phyloP scores from a whole-genome alignment of 2,888 invertebrate species.

The Lasioglossum morio region DNA sequence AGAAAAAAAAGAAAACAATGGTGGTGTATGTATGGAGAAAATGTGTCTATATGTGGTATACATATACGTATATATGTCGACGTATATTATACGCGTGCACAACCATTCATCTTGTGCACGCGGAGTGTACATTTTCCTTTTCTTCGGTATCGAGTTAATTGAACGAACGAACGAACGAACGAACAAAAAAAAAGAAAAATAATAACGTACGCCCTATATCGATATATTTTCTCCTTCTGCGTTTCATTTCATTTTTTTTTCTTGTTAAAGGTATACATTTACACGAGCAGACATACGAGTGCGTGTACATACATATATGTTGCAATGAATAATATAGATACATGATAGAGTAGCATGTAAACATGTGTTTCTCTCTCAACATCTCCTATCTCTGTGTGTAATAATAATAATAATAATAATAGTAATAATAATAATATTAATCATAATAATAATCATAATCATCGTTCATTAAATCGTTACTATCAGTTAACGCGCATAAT shows the following conservation, averaged over 20 bases:
- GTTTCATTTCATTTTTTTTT: constrained; percentile 36
- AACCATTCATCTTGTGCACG: constrained; percentile 51
- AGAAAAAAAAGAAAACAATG: constrained; percentile 37
- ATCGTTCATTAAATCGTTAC: constrained; percentile 67
- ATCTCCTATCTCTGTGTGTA: constrained; percentile 51
- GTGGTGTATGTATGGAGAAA: constrained; percentile 33
- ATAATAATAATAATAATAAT: constrained; percentile 59
- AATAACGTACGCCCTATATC: constrained; percentile 65
- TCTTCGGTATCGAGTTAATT: constrained; percentile 3
- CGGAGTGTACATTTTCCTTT: constrained; percentile 53
- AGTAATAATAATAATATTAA: constrained; percentile 55
- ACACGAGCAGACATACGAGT: constrained; percentile 74
- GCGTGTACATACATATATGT: constrained; percentile 74
- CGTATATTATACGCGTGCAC: constrained; percentile 62
- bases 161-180: constrained; percentile 12
- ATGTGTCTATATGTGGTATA: constrained; percentile 53
- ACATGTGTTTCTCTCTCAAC: constrained; percentile 65
- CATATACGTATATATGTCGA: constrained; percentile 57
- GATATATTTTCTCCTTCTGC: constrained; percentile 57
- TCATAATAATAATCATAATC: constrained; percentile 60
- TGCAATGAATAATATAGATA: constrained; percentile 72
- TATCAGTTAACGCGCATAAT: constrained; percentile 69
- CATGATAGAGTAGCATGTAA: constrained; percentile 69
- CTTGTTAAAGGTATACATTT: constrained; percentile 72
- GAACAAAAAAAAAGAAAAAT: constrained; percentile 59